Conservation (phyloP, 1,140 invertebrate genomes). For the Olivierus martensii region DNA sequence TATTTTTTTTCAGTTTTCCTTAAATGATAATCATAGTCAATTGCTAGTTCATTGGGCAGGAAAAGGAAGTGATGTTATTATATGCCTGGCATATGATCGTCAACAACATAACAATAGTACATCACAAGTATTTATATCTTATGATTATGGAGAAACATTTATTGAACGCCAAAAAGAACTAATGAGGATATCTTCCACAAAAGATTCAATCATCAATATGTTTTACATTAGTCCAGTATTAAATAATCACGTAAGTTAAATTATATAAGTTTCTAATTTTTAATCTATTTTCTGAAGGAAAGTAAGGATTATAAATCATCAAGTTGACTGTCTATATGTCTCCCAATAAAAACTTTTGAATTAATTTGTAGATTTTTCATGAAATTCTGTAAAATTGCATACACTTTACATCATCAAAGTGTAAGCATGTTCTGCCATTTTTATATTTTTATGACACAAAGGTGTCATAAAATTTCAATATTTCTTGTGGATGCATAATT, state of each 20-base stretch:
- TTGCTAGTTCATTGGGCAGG: conserved; percentile 83
- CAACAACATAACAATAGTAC: conserved; percentile 32
- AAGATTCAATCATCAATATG: conserved; percentile 53
- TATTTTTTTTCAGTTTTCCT: conserved; percentile 28
- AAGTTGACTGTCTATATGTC: too few relatives aligned
- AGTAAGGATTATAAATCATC: too few relatives aligned
- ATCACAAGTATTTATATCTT: conserved; percentile 66
- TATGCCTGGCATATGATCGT: conserved; percentile 59
- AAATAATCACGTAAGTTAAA: conserved; percentile 50
- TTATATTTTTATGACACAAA: too few relatives aligned
- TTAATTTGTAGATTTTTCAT: background rate
- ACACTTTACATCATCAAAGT: too few relatives aligned
- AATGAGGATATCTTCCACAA: conserved; percentile 32
- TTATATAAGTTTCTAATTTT: conserved; percentile 18
- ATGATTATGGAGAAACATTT: conserved; percentile 70
- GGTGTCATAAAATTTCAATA: too few relatives aligned
- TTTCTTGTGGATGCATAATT: too few relatives aligned
- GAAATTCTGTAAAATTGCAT: too few relatives aligned
- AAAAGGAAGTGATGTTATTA: conserved; percentile 64
- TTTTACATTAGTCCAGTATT: conserved; percentile 68
- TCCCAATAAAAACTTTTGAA: too few relatives aligned
- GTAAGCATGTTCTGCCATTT: too few relatives aligned
- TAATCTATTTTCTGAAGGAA: conserved; percentile 5
- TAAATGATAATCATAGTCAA: conserved; percentile 74
- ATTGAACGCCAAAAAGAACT: conserved; percentile 41